Conservation (phyloP, 2,113 vertebrate genomes). For the Actinemys pallida region DNA sequence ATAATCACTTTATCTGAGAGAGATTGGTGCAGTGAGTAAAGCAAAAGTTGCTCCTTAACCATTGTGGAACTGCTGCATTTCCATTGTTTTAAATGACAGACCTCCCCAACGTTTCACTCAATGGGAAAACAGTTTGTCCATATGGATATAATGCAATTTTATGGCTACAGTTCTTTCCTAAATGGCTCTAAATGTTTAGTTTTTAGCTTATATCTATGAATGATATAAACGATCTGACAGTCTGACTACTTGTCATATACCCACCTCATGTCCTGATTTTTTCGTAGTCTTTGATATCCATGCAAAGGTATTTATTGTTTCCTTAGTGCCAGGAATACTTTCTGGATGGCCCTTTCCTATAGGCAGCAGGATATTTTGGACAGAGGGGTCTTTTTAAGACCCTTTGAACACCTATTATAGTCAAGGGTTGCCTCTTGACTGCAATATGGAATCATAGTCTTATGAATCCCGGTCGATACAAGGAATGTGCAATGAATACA, state of each 20-base stretch:
- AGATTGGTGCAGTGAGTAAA: slow-evolving; percentile 11
- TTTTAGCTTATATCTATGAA: slow-evolving; percentile 17
- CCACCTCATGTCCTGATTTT: slow-evolving; percentile 2
- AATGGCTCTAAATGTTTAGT: background rate
- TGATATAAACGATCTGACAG: background rate
- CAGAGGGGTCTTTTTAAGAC: slow-evolving; percentile 32
- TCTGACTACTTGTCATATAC: background rate
- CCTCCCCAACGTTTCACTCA: background rate
- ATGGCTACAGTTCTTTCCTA: background rate
- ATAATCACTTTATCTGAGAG: background rate
- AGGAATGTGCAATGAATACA: background rate
- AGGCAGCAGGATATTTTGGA: background rate
- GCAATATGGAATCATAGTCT: background rate
- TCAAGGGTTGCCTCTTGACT: slow-evolving; percentile 28
- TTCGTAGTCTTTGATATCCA: slow-evolving; percentile 1
- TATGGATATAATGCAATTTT: background rate
- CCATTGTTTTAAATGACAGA: background rate
- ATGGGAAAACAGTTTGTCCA: background rate
- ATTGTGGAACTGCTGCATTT: slow-evolving; percentile 24
- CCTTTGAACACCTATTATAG: background rate
- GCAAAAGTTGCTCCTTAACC: slow-evolving; percentile 40
- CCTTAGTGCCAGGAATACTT: slow-evolving; percentile 46
- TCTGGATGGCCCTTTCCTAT: slow-evolving; percentile 29
- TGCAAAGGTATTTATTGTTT: slow-evolving; percentile 37
- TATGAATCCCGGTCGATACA: background rate